Percentiles rank a stretch among this genome's conserved stretches.
phyloP scores from a whole-genome alignment of 1,140 invertebrate species.

The Cyclina sinensis region DNA sequence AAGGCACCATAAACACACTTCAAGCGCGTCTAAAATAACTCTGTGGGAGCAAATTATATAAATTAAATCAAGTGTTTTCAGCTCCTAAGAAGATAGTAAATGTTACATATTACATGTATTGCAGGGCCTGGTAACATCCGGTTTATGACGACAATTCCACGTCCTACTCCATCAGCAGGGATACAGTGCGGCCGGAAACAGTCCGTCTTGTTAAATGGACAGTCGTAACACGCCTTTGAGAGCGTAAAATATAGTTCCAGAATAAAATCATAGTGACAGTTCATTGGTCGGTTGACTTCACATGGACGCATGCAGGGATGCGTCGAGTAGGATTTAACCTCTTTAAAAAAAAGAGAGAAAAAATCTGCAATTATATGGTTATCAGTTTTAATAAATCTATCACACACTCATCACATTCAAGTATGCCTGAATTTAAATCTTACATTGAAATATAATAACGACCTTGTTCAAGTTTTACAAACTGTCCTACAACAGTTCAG shows the following conservation, averaged over 20 bases:
- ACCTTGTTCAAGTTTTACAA: too few relatives aligned
- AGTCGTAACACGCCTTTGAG: slow-evolving; percentile 93
- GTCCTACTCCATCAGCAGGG: slow-evolving; percentile 92
- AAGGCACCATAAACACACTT: too few relatives aligned
- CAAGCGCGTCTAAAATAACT: too few relatives aligned
- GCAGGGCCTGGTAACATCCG: slow-evolving; percentile 94
- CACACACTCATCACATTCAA: too few relatives aligned
- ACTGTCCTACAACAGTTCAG: too few relatives aligned
- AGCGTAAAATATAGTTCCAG: slow-evolving; percentile 94
- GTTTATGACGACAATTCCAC: slow-evolving; percentile 93
- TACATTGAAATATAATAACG: too few relatives aligned
- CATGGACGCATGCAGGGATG: slow-evolving; percentile 92
- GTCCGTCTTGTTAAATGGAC: slow-evolving; percentile 92
- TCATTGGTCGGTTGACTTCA: slow-evolving; percentile 89
- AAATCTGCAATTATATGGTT: too few relatives aligned
- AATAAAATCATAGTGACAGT: slow-evolving; percentile 91
- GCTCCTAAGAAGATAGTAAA: too few relatives aligned
- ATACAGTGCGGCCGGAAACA: slow-evolving; percentile 94
- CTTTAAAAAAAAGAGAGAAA: neutral
- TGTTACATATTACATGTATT: slow-evolving; percentile 92
- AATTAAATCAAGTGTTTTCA: too few relatives aligned
- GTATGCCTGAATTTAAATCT: too few relatives aligned
- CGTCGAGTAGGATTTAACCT: slow-evolving; percentile 67
- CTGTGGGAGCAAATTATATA: too few relatives aligned
- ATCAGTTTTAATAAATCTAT: too few relatives aligned